Conservation (phyloP, 2,113 vertebrate species). For the Rhinolophus sinicus region DNA sequence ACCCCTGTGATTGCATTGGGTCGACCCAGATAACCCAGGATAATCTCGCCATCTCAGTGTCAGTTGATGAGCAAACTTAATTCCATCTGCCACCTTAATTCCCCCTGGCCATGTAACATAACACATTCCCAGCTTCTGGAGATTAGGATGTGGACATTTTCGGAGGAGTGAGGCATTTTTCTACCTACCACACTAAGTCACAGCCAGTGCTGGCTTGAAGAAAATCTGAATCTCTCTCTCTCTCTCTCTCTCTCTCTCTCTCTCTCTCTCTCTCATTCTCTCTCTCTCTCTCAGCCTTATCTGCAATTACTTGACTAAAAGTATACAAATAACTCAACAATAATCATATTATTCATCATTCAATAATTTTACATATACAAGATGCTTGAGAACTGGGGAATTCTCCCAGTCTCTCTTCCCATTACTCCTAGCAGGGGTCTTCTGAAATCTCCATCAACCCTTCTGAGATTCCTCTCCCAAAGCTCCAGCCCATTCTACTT, state of each 20-base stretch:
- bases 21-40: neutral
- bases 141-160: neutral
- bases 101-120: neutral
- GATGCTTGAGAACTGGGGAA: neutral
- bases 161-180: neutral
- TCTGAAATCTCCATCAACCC: neutral
- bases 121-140: neutral
- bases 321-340: neutral
- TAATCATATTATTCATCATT: neutral
- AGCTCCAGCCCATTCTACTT: neutral
- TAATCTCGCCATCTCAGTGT: neutral
- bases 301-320: no score
- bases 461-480: neutral
- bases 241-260: neutral
- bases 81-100: neutral
- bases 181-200: neutral
- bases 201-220: neutral
- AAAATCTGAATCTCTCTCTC: neutral
- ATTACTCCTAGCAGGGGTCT: neutral
- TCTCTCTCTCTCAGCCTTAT: neutral
- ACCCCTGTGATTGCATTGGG: neutral
- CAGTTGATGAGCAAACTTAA: neutral
- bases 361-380: neutral
- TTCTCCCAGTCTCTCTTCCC: neutral
- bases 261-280: neutral